Base-by-base conservation (phyloP, 64 coral and sea anemone species). In the Pachyseris speciosa region DNA sequence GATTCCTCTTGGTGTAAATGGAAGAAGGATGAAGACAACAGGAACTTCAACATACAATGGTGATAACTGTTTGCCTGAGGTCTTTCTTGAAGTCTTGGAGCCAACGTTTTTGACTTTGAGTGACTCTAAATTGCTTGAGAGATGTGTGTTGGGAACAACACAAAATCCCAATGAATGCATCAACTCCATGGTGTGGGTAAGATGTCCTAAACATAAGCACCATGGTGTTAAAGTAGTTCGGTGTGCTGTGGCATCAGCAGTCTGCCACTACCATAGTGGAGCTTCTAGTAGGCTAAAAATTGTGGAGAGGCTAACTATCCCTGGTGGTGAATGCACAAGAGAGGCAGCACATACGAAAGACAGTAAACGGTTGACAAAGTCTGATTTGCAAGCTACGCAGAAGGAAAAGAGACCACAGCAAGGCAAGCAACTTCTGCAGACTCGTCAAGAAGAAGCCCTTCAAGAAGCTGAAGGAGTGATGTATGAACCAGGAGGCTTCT, bases 1-100 rank as follows among this genome's bases (percentile, higher is more conserved):
- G n/a, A n/a, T n/a, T n/a, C n/a, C n/a, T 90, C 87, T 48, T 80
- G 60, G 74, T 90, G 87, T 48, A 83, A 90, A 53, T 90, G 61
- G 74, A 75, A 90, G 12, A 40, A 69, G n/a, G 88, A 90, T 64
- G 12, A 51, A 12, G 63, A n/a, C 64, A 68, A 31, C 63, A 50
- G 88, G 60, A 51, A 90, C 75, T 67, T 29, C 48, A 2, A 45
- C 29, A 3, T 90, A 55, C 42, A 27, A 89, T 37, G 38, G 10
- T 5, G 37, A 10, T 9, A 69, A 90, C 25, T 90, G 88, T 33
- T n/a, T n/a, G n/a, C n/a, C n/a, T n/a, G n/a, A n/a, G n/a, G n/a
- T n/a, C n/a, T n/a, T n/a, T n/a, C n/a, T 81, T 11, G 88, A 90
- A 13, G 22, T 80, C 24, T 38, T 80, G 53, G 50, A 72, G 10